phyloP scores from a whole-genome alignment of 2,888 invertebrate genomes.

The Resseliella maxima region DNA sequence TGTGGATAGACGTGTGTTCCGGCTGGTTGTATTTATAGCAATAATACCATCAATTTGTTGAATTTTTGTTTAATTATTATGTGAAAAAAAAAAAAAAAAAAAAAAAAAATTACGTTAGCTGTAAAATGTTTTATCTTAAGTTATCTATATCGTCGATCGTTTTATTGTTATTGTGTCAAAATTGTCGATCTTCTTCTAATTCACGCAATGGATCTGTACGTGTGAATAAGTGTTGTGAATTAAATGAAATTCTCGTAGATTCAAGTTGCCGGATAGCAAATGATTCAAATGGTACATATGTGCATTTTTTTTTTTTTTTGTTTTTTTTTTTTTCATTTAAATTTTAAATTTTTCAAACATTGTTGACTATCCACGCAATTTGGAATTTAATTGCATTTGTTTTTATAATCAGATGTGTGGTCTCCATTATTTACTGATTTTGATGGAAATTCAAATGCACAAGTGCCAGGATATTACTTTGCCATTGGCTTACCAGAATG shows the following conservation, averaged over 20 bases:
- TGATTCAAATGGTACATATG: constrained; percentile 61
- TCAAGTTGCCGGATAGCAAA: constrained; percentile 74
- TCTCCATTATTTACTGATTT: constrained; percentile 75
- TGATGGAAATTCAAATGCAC: constrained; percentile 71
- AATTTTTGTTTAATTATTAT: neutral
- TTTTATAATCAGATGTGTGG: constrained; percentile 68
- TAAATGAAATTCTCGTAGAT: constrained; percentile 77
- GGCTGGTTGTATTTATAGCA: neutral
- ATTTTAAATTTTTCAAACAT: neutral
- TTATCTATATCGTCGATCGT: neutral
- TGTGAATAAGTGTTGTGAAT: constrained; percentile 85
- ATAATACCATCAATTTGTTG: neutral
- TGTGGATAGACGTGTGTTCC: neutral
- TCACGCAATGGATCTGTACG: constrained; percentile 66
- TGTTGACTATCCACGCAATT: too few relatives aligned
- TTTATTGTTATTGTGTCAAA: neutral
- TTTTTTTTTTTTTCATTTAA: neutral
- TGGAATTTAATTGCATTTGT: neutral
- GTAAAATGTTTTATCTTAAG: constrained; percentile 14
- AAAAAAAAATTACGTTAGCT: neutral
- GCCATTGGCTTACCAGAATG: constrained; percentile 77
- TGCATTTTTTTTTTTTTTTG: neutral
- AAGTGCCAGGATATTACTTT: constrained; percentile 71
- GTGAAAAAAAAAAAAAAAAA: too few relatives aligned
- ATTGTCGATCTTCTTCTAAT: neutral